These are phyloP conservation scores for Hanleya hanleyi DNA, from an alignment of 2,888 invertebrate genomes.

Conservation along the genomic window DNA sequence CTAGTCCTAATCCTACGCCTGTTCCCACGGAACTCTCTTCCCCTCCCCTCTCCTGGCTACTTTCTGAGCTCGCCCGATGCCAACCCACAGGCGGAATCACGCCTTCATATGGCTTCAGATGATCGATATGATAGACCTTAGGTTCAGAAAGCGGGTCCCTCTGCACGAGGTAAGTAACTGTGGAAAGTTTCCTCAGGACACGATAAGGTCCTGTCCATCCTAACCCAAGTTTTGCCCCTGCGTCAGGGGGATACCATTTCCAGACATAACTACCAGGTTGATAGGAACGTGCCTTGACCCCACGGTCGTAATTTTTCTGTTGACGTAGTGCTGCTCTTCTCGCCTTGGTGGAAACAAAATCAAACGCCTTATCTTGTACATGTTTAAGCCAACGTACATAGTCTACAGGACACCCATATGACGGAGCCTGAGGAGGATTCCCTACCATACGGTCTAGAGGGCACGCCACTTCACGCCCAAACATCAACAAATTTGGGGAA, in stretches of 20 bases:
- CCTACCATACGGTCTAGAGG: neutral
- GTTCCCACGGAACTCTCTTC: too few species aligned
- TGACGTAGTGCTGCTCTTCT: slow-evolving; percentile 9
- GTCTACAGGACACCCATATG: neutral
- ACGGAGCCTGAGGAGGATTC: neutral
- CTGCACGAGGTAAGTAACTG: slow-evolving; percentile 19
- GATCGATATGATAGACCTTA: slow-evolving; percentile 20
- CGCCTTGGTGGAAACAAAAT: slow-evolving; percentile 6
- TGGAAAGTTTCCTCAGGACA: slow-evolving; percentile 7
- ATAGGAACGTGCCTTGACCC: slow-evolving; percentile 12
- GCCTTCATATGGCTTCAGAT: slow-evolving; percentile 21
- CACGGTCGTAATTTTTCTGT: slow-evolving; percentile 17
- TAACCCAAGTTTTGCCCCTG: slow-evolving; percentile 15
- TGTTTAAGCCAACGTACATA: slow-evolving; percentile 21
- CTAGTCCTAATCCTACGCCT: too few species aligned
- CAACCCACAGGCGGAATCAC: too few species aligned
- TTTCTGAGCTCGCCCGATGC: too few species aligned
- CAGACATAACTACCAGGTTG: slow-evolving; percentile 20
- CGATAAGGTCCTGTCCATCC: slow-evolving; percentile 30
- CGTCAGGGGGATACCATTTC: slow-evolving; percentile 29
- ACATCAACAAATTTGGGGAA: neutral
- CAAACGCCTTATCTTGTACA: neutral
- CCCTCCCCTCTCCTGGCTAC: too few species aligned
- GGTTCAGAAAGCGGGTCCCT: neutral
- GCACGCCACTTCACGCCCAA: neutral